These are phyloP conservation scores for Lithophane semibrunnea DNA, from an alignment of 2,888 invertebrate genomes.

Conservation along the genomic window DNA sequence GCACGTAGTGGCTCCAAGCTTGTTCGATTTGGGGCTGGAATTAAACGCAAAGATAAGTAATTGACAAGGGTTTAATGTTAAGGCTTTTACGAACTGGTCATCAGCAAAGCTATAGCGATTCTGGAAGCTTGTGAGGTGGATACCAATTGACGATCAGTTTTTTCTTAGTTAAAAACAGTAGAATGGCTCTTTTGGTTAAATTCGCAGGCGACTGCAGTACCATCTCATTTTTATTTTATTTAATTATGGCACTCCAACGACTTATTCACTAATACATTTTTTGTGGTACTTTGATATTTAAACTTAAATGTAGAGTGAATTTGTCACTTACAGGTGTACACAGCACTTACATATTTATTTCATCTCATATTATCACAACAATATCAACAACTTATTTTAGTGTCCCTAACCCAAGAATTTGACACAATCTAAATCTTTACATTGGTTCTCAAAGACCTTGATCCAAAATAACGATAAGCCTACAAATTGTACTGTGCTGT, in stretches of 20 bases:
- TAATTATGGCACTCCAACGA: too few relatives aligned
- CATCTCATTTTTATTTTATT: too few relatives aligned
- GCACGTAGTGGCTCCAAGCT: conserved; percentile 76
- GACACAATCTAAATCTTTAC: too few relatives aligned
- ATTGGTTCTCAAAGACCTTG: neutral
- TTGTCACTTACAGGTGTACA: too few relatives aligned
- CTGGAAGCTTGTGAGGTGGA: neutral
- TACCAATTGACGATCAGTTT: too few relatives aligned
- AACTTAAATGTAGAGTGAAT: too few relatives aligned
- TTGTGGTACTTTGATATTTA: too few relatives aligned
- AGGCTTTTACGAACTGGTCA: neutral
- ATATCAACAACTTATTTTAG: too few relatives aligned
- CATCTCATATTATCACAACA: neutral
- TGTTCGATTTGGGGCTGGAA: conserved; percentile 80
- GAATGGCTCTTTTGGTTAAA: neutral
- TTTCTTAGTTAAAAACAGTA: neutral
- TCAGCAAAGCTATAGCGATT: neutral
- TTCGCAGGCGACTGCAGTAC: neutral
- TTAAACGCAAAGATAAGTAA: neutral
- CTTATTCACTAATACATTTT: too few relatives aligned
- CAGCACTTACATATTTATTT: too few relatives aligned
- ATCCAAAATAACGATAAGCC: neutral
- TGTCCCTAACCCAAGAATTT: neutral
- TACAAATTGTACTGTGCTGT: neutral
- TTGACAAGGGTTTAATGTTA: neutral